Percentiles rank a stretch among this genome's conserved stretches.
Evolutionary conservation across 2,113 vertebrate species (phyloP).

Genomic region (Sciurus niger): DNA sequence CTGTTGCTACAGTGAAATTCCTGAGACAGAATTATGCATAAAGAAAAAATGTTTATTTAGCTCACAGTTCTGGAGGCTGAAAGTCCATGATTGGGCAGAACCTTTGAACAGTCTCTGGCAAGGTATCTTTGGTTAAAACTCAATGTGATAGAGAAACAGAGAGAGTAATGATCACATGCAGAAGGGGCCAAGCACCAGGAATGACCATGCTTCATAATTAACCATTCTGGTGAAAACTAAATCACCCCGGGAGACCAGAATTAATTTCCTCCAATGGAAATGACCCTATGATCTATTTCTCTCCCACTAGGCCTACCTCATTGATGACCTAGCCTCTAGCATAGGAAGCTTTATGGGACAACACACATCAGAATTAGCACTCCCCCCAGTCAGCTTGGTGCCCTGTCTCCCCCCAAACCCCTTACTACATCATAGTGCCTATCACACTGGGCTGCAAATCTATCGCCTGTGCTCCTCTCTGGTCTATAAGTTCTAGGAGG

Average conservation of each 20-base stretch:
- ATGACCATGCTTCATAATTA: not conserved
- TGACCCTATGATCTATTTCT: not conserved
- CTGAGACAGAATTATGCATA: not conserved
- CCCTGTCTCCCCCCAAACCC: not conserved
- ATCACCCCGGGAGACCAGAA: not conserved
- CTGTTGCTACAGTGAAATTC: not conserved
- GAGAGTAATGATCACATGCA: no score
- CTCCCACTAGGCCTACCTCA: no score
- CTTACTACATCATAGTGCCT: not conserved
- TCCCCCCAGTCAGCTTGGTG: not conserved
- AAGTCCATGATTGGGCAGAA: not conserved
- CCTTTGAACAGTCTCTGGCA: not conserved
- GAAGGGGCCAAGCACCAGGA: not conserved
- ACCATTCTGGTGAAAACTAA: not conserved
- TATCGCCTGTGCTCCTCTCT: not conserved
- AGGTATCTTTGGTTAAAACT: not conserved
- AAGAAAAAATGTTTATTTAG: not conserved
- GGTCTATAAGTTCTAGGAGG: not conserved
- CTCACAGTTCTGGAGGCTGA: not conserved
- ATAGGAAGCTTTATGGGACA: not conserved
- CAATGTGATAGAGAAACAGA: not conserved
- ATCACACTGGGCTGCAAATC: no score
- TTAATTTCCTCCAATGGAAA: not conserved
- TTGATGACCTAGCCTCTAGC: no score
- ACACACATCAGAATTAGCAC: not conserved